phyloP scores from a whole-genome alignment of 2,113 vertebrate genomes.

The Gallinago undulata region DNA sequence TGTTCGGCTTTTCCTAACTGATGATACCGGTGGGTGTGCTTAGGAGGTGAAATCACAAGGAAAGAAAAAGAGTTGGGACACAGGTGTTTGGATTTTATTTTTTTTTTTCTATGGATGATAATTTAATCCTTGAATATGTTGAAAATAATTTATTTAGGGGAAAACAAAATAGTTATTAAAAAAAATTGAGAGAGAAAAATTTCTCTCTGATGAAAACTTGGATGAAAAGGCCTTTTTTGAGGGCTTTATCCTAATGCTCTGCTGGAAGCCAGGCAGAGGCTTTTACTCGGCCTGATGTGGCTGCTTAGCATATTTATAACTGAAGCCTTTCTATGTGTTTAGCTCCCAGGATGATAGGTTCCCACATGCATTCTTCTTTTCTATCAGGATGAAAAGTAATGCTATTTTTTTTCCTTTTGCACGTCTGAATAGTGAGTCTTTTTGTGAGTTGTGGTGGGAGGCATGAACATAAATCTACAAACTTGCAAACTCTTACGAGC shows the following conservation, averaged over 20 bases:
- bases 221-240: neutral
- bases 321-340: neutral
- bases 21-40: neutral
- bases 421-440: neutral
- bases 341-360: neutral
- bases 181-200: neutral
- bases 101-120: neutral
- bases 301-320: neutral
- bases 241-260: neutral
- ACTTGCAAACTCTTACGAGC: neutral
- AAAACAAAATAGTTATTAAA: neutral
- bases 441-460: neutral
- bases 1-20: neutral
- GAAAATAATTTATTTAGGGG: neutral
- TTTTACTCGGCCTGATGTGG: neutral
- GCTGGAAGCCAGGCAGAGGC: neutral
- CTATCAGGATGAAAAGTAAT: neutral
- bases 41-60: neutral
- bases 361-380: neutral
- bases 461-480: neutral
- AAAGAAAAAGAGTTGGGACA: neutral
- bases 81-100: neutral
- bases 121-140: neutral
- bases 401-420: neutral
- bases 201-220: neutral